Percentiles rank a stretch among this genome's conserved stretches.
Conservation (phyloP, 2,113 vertebrate species). For the Alexandromys fortis region DNA sequence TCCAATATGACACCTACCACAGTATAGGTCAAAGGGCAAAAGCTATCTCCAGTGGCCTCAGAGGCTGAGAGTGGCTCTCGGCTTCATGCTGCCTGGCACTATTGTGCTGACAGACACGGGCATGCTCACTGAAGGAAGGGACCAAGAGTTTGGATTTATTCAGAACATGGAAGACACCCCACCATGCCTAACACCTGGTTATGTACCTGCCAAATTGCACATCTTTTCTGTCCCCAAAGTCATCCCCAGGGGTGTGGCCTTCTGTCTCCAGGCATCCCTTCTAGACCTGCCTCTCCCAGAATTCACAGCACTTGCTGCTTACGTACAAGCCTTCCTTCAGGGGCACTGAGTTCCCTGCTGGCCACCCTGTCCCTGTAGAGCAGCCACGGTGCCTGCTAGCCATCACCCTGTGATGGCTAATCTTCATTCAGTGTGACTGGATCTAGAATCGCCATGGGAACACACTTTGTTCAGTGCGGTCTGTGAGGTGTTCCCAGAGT, state of each 20-base stretch:
- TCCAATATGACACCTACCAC: neutral
- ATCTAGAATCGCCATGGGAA: neutral
- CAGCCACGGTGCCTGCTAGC: too few species aligned
- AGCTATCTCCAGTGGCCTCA: neutral
- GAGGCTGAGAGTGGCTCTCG: neutral
- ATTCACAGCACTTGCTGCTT: accelerated
- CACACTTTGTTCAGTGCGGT: neutral
- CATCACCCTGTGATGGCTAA: neutral
- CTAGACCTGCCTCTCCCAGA: neutral
- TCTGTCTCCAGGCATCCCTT: neutral
- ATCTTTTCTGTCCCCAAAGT: neutral
- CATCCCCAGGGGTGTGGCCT: neutral
- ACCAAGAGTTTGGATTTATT: neutral
- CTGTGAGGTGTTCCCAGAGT: neutral
- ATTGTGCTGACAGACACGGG: neutral
- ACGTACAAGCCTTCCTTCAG: neutral
- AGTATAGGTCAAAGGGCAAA: neutral
- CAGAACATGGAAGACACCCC: too few species aligned
- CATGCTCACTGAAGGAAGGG: neutral
- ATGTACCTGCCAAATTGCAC: neutral
- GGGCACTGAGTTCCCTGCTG: neutral
- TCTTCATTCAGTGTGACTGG: neutral
- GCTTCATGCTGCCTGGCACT: neutral
- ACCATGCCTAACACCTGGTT: neutral
- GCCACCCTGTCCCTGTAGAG: too few species aligned